A percentile compares a stretch with the other conserved stretches of the same genome.
These are phyloP conservation scores for Sisyra terminalis DNA, from an alignment of 2,888 invertebrate species.

Conservation along the genomic window DNA sequence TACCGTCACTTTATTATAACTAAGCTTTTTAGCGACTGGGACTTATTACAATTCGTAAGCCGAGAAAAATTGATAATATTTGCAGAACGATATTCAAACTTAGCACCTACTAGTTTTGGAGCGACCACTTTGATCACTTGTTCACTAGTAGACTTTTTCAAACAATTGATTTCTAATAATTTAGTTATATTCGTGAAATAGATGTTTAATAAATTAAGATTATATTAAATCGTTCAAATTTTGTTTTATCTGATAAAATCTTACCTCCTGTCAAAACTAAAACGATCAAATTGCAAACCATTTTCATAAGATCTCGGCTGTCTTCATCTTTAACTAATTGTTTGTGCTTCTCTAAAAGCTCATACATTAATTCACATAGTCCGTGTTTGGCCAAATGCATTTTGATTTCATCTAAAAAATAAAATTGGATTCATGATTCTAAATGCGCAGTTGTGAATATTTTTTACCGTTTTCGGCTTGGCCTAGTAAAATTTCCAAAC, in stretches of 20 bases:
- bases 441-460: background rate
- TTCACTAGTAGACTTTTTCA: too few species aligned
- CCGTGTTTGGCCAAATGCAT: conserved; percentile 56
- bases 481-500: conserved; percentile 56
- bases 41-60: too few species aligned
- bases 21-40: too few species aligned
- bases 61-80: too few species aligned
- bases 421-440: conserved; percentile 7
- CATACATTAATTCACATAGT: conserved; percentile 58
- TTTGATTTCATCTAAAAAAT: conserved; percentile 55
- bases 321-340: conserved; percentile 43
- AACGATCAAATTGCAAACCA: conserved; percentile 74
- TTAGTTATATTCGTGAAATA: too few species aligned
- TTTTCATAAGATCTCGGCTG: conserved; percentile 52
- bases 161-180: too few species aligned
- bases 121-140: too few species aligned
- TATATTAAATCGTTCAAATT: too few species aligned
- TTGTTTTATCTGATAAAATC: conserved; percentile 9
- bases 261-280: conserved; percentile 73
- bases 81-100: too few species aligned
- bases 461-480: conserved; percentile 57
- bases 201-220: too few species aligned
- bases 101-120: too few species aligned
- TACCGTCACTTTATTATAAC: too few species aligned
- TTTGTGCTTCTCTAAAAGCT: conserved; percentile 53